Evolutionary conservation across 2,888 invertebrate species (phyloP), one percentile per base, ranked within the genome.

Genomic region (Rhamnusium bicolor): DNA sequence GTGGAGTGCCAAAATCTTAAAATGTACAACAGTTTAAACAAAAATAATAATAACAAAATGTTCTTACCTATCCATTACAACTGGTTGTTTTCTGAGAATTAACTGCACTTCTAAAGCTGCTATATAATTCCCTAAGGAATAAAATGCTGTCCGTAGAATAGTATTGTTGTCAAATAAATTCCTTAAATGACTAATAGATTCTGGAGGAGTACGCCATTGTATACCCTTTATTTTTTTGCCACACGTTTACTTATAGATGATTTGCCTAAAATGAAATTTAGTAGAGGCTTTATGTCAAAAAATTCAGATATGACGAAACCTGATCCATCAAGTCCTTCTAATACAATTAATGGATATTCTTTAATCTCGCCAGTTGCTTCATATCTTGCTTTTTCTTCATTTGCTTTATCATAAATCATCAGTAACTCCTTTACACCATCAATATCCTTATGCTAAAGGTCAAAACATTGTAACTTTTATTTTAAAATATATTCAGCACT

Each of bases 261-360:
- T 83, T 90, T 90, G 7, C 89, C 89, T 89, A 65, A 10, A 81
- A 81, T 69, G 19, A 63, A 27, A 56, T 49, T 24, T 12, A 19
- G 27, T 49, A 49, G 0, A 49, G n/a, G n/a, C n/a, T n/a, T n/a
- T n/a, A n/a, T n/a, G n/a, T n/a, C n/a, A n/a, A n/a, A n/a, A n/a
- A n/a, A n/a, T n/a, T n/a, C n/a, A n/a, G n/a, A n/a, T n/a, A n/a
- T n/a, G n/a, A n/a, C n/a, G n/a, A n/a, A n/a, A 89, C 89, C 89
- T 78, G 86, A 87, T 14, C 89, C 89, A 84, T 90, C 89, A 6
- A 90, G 82, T 1, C 90, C 90, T 85, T 90, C 90, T 16, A 90
- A 79, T 4, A 89, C 87, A 65, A 89, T 86, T 40, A 89, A 84
- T 1, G 89, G 88, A 78, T 87, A 82, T 63, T 81, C 82, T 73